A percentile compares a stretch with the other conserved stretches of the same genome.
Conservation (phyloP, 2,888 invertebrate genomes). For the Tetanocera ferruginea region DNA sequence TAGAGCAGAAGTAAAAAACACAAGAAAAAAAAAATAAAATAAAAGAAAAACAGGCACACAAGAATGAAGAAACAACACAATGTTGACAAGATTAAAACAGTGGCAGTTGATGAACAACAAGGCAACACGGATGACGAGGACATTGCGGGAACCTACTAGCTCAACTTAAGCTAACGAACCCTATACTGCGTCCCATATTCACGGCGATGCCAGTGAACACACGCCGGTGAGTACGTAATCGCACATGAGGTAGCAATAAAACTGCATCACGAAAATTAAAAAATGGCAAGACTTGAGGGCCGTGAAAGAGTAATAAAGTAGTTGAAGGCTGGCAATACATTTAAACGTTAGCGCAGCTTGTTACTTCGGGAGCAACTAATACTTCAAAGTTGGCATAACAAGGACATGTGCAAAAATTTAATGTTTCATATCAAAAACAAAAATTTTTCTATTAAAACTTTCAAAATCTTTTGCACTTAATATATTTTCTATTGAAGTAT, state of each 20-base stretch:
- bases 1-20: slow-evolving; percentile 28
- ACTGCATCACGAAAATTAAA: not conserved
- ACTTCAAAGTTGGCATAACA: not conserved
- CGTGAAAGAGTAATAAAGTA: not conserved
- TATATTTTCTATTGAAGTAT: too few species aligned
- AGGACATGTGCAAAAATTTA: not conserved
- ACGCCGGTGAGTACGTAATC: slow-evolving; percentile 16
- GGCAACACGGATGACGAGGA: slow-evolving; percentile 41
- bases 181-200: too few species aligned
- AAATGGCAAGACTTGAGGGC: not conserved
- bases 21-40: slow-evolving; percentile 11
- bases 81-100: slow-evolving; percentile 19
- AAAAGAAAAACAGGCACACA: slow-evolving; percentile 15
- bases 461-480: too few species aligned
- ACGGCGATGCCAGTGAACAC: not conserved
- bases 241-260: slow-evolving; percentile 4
- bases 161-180: not conserved
- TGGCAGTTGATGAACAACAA: slow-evolving; percentile 21
- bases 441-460: too few species aligned
- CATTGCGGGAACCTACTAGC: not conserved
- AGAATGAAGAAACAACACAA: slow-evolving; percentile 14
- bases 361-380: not conserved
- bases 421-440: not conserved
- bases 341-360: not conserved
- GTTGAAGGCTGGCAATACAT: not conserved